Evolutionary conservation across 2,797 vertebrate species (phyloP), one percentile per base, ranked within the genome.

Genomic region (Gymnoscopelus microlampas): DNA sequence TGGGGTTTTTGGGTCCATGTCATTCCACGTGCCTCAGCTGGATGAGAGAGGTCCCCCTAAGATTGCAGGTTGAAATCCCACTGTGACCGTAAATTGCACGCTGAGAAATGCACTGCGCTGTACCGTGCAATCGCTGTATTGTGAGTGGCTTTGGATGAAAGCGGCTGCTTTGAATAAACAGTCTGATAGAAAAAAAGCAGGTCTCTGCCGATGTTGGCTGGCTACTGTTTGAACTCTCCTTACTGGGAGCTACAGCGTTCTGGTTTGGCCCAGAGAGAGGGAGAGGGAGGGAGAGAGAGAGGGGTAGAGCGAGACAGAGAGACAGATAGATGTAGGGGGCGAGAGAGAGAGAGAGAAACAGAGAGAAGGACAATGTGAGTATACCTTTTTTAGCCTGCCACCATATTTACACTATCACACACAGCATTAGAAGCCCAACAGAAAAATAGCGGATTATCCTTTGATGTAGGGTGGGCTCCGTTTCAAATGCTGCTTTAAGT

Each of bases 381-480:
- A 60, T 87, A 87, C 92, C 88, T 87, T 76, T 19, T 74, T 76
- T 60, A 79, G 87, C 82, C 86, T 71, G 77, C 81, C 74, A 78
- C 72, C 76, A 76, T 71, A 13, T 87, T 84, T 81, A 84, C 81
- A 74, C 81, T 84, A 86, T 87, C 84, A 82, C 85, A 86, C 85
- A 80, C 76, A 73, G 84, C 88, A 86, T 88, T 88, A 87, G 77
- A 76, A 83, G 83, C 86, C 85, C 81, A 78, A 88, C 80, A 82
- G 85, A 82, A 87, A 90, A 89, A 92, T 80, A 86, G 73, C 13
- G 78, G 90, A 93, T 92, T 92, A 92, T 84, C 85, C 91, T 93
- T 91, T 94, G 90, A 93, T 92, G 91, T 91, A 68, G 76, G 82
- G 88, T 88, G 88, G 88, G 85, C 91, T 89, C 83, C 39, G 70